Conservation (phyloP, 2,888 invertebrate species). For the Labia minor region DNA sequence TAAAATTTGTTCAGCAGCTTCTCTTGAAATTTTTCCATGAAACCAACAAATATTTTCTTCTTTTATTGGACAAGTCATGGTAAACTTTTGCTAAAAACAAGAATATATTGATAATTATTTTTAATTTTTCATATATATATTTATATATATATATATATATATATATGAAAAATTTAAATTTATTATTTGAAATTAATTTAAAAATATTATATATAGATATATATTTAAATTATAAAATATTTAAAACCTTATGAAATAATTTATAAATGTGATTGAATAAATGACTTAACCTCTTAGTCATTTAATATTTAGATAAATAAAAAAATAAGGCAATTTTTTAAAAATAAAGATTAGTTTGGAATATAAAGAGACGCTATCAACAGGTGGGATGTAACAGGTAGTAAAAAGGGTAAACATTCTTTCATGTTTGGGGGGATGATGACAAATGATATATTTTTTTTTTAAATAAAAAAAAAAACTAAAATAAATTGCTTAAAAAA, state of each 20-base stretch:
- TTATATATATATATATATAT: too few species aligned
- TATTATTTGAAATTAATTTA: too few species aligned
- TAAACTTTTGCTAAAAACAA: neutral
- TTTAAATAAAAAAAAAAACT: too few species aligned
- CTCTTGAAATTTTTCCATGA: conserved; percentile 66
- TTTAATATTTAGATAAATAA: neutral
- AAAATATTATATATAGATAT: too few species aligned
- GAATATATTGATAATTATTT: neutral
- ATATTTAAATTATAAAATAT: too few species aligned
- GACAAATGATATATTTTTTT: too few species aligned
- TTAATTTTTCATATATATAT: too few species aligned
- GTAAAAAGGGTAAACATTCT: neutral
- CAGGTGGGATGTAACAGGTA: neutral
- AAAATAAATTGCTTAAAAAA: too few species aligned
- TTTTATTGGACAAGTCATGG: conserved; percentile 31
- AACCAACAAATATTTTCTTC: conserved; percentile 72
- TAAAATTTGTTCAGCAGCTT: conserved; percentile 59
- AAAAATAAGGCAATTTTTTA: neutral
- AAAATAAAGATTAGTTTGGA: neutral
- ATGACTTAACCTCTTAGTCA: neutral
- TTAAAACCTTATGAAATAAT: conserved; percentile 13
- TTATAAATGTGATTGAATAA: neutral
- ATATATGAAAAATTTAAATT: too few species aligned
- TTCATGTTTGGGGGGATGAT: neutral
- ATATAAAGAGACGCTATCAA: neutral